phyloP scores from a whole-genome alignment of 2,113 vertebrate genomes.

The Balaeniceps rex region DNA sequence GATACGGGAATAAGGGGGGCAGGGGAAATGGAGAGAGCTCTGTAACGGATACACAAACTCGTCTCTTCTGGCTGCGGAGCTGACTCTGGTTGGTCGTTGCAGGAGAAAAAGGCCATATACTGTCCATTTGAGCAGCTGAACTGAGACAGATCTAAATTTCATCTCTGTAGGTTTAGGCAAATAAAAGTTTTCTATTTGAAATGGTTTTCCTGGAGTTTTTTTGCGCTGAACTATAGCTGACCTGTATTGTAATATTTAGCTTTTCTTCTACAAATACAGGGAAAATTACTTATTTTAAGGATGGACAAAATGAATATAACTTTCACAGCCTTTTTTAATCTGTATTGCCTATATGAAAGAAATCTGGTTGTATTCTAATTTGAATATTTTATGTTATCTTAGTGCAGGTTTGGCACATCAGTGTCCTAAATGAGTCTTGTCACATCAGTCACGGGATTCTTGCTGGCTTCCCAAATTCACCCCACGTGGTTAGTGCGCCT shows the following conservation, averaged over 20 bases:
- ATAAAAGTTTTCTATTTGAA: neutral
- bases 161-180: neutral
- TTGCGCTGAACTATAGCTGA: neutral
- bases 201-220: neutral
- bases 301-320: neutral
- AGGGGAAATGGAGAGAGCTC: slow-evolving; percentile 13
- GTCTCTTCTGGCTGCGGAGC: neutral
- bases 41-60: neutral
- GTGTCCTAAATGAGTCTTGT: neutral
- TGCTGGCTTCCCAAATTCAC: neutral
- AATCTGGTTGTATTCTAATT: neutral
- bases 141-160: neutral
- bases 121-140: neutral
- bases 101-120: neutral
- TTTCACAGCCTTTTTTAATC: neutral
- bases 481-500: neutral
- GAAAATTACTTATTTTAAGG: neutral
- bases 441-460: neutral
- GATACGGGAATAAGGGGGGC: slow-evolving; percentile 41
- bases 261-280: neutral
- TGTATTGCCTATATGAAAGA: neutral
- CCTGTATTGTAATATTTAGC: neutral
- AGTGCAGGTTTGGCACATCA: neutral
- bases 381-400: neutral
- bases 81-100: neutral